Evolutionary conservation across 2,888 invertebrate species (phyloP), one percentile per base, ranked within the genome.

Genomic region (Tortricodes alternella): DNA sequence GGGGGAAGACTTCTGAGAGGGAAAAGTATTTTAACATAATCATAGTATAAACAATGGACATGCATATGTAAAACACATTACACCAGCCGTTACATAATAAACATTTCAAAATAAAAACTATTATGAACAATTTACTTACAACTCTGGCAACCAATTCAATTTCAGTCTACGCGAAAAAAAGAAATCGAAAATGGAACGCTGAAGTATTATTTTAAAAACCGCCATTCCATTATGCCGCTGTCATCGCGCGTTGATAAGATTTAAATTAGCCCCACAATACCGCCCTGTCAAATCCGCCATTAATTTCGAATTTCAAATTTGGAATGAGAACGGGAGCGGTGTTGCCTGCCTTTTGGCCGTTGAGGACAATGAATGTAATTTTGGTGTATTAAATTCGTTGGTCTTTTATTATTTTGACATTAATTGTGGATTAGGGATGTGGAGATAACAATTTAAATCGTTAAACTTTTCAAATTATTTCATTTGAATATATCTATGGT

Each of bases 261-360:
- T 89, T 88, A 89, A 89, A 89, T 89, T 89, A 89, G 85, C 80
- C 81, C 71, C 82, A 85, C 85, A 89, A 90, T 89, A 89, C 88
- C 76, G 85, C 85, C 81, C 89, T 89, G 89, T 90, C 89, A 90
- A 89, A 90, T 87, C 76, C 85, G 88, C 89, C 88, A 89, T 89
- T 89, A 89, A 89, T 89, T 78, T 78, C 70, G 68, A 72, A 74
- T 72, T 83, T 79, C 71, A 70, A 81, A 83, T 85, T 85, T 85
- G 70, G 82, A 85, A 85, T 85, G 81, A 79, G 87, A 88, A 89
- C 89, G 81, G 89, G 83, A 89, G 88, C 87, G 80, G 71, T 71
- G 71, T 68, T 70, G 67, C 69, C 67, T 69, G 59, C 46, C 38
- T 46, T 52, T 46, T 13, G 50, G 19, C 29, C 32, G 39, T 58